phyloP scores from a whole-genome alignment of 2,113 vertebrate species.

The Athene cunicularia region DNA sequence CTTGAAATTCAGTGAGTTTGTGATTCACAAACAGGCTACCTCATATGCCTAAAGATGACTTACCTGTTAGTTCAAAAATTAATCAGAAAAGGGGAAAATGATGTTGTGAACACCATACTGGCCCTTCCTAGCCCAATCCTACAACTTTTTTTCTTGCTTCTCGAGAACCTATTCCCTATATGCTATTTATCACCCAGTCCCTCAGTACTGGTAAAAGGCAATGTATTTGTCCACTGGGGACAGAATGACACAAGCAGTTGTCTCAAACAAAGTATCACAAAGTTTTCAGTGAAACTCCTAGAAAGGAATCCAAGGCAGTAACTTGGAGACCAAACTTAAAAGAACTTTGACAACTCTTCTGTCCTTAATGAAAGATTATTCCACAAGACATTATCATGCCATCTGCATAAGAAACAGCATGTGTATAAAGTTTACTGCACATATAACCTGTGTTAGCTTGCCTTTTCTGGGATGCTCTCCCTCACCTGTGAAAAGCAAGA shows the following conservation, averaged over 20 bases:
- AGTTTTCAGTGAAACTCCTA: neutral
- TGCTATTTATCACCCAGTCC: neutral
- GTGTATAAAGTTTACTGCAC: neutral
- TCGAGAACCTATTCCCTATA: neutral
- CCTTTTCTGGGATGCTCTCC: neutral
- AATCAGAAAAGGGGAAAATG: neutral
- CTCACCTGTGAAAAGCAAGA: neutral
- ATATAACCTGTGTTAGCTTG: neutral
- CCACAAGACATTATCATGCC: neutral
- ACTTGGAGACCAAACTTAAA: neutral
- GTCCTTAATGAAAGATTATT: neutral
- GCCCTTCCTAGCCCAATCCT: neutral
- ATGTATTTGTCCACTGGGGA: neutral
- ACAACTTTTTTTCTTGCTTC: neutral
- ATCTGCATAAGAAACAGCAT: neutral
- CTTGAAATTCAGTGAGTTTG: neutral
- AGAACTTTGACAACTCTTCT: neutral
- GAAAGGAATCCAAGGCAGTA: neutral
- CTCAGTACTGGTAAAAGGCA: neutral
- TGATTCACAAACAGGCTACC: neutral
- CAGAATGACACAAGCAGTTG: neutral
- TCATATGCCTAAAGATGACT: neutral
- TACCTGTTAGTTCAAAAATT: neutral
- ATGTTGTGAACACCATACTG: neutral
- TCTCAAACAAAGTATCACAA: neutral